Percentiles rank a stretch among this genome's conserved stretches.
These are phyloP conservation scores for Nineta flava DNA, from an alignment of 2,888 invertebrate species.

Conservation along the genomic window DNA sequence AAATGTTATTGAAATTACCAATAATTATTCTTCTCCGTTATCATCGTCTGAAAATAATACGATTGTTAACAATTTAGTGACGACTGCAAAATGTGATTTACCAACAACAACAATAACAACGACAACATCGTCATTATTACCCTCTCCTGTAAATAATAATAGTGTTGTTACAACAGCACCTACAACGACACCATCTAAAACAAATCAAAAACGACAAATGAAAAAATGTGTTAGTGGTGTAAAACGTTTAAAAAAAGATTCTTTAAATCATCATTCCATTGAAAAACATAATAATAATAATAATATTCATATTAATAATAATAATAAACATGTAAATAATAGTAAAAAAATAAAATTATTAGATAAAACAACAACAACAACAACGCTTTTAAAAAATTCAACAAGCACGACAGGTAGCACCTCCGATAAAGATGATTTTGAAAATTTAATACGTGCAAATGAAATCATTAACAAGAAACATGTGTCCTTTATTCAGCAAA, in stretches of 20 bases:
- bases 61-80: too few relatives aligned
- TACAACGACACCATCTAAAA: constrained; percentile 10
- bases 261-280: constrained; percentile 1
- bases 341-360: constrained; percentile 5
- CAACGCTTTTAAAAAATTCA: constrained; percentile 5
- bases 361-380: constrained; percentile 9
- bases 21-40: neutral
- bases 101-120: too few relatives aligned
- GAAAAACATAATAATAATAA: constrained; percentile 3
- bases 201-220: constrained; percentile 8
- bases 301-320: constrained; percentile 10
- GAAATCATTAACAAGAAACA: constrained; percentile 37
- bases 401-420: neutral
- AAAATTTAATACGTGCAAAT: constrained; percentile 37
- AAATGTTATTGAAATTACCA: neutral
- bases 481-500: neutral
- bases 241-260: constrained; percentile 1
- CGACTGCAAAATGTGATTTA: too few relatives aligned
- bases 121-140: too few relatives aligned
- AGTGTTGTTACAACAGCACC: constrained; percentile 4
- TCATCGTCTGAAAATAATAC: neutral
- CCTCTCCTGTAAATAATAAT: too few relatives aligned
- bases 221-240: constrained; percentile 1
- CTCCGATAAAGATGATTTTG: constrained; percentile 35
- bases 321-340: constrained; percentile 11